These are phyloP conservation scores for Pterois miles DNA, from an alignment of 2,797 vertebrate species.

Conservation along the genomic window DNA sequence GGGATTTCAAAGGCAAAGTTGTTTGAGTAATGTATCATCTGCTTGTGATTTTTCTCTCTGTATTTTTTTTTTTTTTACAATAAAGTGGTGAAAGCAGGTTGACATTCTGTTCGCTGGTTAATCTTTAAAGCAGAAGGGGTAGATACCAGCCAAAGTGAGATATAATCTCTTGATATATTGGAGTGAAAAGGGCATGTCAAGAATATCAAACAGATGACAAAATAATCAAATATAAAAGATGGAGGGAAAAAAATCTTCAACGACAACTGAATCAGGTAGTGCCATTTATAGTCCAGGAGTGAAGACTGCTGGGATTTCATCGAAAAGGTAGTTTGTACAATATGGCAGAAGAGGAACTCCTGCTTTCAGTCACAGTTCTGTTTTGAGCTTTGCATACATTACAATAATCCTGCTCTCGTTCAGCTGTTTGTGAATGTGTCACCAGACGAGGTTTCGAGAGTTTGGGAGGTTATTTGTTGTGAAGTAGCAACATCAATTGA, in stretches of 20 bases:
- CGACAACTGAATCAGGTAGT: slow-evolving; percentile 43
- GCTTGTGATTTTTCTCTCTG: not conserved
- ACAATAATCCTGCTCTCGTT: slow-evolving; percentile 56
- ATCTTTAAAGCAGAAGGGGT: slow-evolving; percentile 67
- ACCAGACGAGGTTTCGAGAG: slow-evolving; percentile 12
- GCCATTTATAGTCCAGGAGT: slow-evolving; percentile 37
- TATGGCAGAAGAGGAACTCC: slow-evolving; percentile 20
- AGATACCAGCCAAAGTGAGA: slow-evolving; percentile 59
- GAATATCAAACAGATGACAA: slow-evolving; percentile 68
- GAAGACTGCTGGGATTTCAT: slow-evolving; percentile 27
- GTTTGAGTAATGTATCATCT: slow-evolving; percentile 34
- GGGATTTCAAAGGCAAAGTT: slow-evolving; percentile 52
- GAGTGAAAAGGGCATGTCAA: slow-evolving; percentile 74
- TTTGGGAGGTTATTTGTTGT: slow-evolving; percentile 25
- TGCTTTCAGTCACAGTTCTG: slow-evolving; percentile 14
- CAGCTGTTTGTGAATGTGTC: slow-evolving; percentile 25
- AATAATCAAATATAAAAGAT: slow-evolving; percentile 63
- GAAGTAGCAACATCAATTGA: not conserved
- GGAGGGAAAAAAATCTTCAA: not conserved
- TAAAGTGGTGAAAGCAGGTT: slow-evolving; percentile 59
- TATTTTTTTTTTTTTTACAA: not conserved
- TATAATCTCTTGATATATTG: slow-evolving; percentile 63
- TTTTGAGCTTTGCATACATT: slow-evolving; percentile 66
- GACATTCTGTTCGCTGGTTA: slow-evolving; percentile 67
- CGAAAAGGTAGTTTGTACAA: slow-evolving; percentile 17